These are phyloP conservation scores for Natator depressus DNA, from an alignment of 2,113 vertebrate species.

Conservation along the genomic window DNA sequence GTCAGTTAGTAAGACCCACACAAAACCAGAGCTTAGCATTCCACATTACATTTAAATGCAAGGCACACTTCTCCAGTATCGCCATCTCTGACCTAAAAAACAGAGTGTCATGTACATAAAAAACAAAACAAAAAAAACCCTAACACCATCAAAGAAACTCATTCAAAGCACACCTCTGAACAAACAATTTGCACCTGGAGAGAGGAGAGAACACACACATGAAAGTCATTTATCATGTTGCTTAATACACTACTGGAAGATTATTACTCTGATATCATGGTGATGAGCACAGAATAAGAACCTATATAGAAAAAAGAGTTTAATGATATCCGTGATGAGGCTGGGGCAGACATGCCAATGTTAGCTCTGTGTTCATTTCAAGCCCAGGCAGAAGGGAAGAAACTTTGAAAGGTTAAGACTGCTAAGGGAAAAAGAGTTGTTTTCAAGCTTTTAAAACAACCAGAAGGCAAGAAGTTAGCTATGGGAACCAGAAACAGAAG, in stretches of 20 bases:
- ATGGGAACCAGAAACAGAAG: rapidly evolving
- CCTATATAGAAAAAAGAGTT: not conserved
- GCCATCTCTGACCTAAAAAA: not conserved
- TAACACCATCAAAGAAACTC: not conserved
- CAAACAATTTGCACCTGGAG: not conserved
- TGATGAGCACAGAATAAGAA: not conserved
- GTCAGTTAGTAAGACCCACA: not conserved
- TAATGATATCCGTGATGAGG: not conserved
- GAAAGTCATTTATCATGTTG: not conserved
- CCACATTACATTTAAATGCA: not conserved
- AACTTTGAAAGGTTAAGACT: not conserved
- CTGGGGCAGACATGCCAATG: not conserved
- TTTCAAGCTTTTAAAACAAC: rapidly evolving
- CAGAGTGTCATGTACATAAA: not conserved
- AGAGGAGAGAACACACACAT: not conserved
- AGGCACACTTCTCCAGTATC: not conserved
- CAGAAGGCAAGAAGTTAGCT: rapidly evolving
- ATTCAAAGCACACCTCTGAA: not conserved
- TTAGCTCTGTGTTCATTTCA: no score
- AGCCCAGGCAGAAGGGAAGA: not conserved
- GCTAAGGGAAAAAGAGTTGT: rapidly evolving
- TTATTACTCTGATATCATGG: not conserved
- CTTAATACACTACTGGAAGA: not conserved
- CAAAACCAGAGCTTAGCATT: not conserved
- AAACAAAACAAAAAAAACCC: not conserved